Base-by-base conservation (phyloP, 2,113 vertebrate species). In the Dipodomys stephensi region DNA sequence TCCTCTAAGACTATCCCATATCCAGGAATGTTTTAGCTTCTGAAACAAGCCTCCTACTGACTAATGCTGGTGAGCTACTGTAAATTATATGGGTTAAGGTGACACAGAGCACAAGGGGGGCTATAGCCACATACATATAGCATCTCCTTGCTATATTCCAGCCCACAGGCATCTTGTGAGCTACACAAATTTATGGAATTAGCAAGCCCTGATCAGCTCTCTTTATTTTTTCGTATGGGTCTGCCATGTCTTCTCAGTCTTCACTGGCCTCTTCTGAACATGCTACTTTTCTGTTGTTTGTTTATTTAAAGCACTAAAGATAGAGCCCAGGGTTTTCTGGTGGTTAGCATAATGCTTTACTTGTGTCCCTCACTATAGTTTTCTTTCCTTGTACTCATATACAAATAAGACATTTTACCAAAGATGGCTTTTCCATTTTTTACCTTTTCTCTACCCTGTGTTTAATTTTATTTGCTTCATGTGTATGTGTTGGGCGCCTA, bases 111-210 rank as follows among this genome's bases (percentile, higher is more conserved):
- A 44, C 6, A 65, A 30, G 32, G 32, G 18, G 18, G 10, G 73
- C 27, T 60, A 22, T 0, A n/a, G n/a, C 2, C 12, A 65, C 19
- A 0, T 32, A 81, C 11, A 22, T 2, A 5, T 57, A 27, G 44
- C 46, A 87, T 4, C 6, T 6, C 22, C 9, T 73, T 57, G 20
- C 2, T 8, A 7, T 18, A 1, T 7, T 44, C 5, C 27, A 35
- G 28, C 9, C 57, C 20, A 74, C 7, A 28, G 23, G 10, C 1
- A 35, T 13, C 2, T 16, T 10, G 15, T 30, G 64, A 80, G 44
- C 20, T 6, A 15, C 0, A 25, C 23, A 28, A 22, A 0, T 27
- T 23, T 0, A 28, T 10, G 67, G 32, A 25, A 25, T 2, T 9
- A 69, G 22, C 7, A n/a, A 3, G 4, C 13, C 15, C 53, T 57